A percentile compares a stretch with the other conserved stretches of the same genome.
Conservation (phyloP, 2,113 vertebrate species). For the Ceyx cyanopectus region DNA sequence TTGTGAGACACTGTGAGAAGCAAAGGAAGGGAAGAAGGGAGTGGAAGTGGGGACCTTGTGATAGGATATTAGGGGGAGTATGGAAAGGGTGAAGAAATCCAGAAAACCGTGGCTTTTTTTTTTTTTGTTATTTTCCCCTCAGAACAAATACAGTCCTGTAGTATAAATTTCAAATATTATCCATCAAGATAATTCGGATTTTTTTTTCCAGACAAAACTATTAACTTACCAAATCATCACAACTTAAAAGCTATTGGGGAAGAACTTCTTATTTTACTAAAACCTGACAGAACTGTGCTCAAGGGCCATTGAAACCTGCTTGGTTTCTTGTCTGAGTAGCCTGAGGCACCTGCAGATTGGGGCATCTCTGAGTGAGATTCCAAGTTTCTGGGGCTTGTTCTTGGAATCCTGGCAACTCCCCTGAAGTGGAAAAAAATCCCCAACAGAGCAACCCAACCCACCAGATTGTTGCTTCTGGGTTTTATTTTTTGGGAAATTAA, state of each 20-base stretch:
- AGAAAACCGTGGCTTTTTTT: not conserved
- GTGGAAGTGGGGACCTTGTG: not conserved
- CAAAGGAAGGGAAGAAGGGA: not conserved
- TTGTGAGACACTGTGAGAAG: not conserved
- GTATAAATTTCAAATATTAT: not conserved
- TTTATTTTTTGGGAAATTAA: not conserved
- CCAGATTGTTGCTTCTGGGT: fast-evolving
- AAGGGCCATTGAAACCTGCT: not conserved
- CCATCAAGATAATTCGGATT: not conserved
- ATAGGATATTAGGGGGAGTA: not conserved
- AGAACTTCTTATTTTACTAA: not conserved
- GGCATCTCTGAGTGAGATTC: not conserved
- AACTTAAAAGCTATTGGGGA: not conserved
- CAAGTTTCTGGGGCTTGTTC: not conserved
- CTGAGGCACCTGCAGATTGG: not conserved
- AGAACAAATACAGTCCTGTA: not conserved
- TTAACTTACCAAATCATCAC: not conserved
- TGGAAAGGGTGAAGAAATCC: not conserved
- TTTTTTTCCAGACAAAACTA: not conserved
- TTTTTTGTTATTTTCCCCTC: not conserved
- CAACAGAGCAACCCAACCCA: not conserved
- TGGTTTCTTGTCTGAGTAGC: conserved; percentile 2
- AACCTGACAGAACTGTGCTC: not conserved
- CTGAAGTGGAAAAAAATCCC: not conserved
- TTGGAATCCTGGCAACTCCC: not conserved